Conservation (phyloP, 2,797 vertebrate genomes). For the Nannoperca obscura region DNA sequence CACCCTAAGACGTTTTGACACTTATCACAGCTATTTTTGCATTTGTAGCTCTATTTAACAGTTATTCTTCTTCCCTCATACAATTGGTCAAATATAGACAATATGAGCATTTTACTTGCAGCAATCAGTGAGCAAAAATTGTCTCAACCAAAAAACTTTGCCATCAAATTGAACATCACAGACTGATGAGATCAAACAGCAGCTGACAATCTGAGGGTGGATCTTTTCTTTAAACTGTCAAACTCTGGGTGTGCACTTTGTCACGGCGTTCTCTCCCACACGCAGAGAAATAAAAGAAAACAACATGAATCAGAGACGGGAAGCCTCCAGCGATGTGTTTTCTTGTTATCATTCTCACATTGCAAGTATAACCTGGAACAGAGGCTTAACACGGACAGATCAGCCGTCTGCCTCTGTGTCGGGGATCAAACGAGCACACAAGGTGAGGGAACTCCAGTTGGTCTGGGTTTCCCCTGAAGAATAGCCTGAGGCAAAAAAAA, state of each 20-base stretch:
- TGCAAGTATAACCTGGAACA: constrained; percentile 70
- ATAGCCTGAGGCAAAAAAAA: constrained; percentile 53
- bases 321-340: constrained; percentile 56
- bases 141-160: constrained; percentile 47
- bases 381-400: constrained; percentile 47
- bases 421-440: constrained; percentile 63
- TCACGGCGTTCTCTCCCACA: constrained; percentile 65
- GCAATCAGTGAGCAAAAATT: constrained; percentile 35
- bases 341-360: constrained; percentile 47
- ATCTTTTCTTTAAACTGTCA: constrained; percentile 77
- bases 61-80: constrained; percentile 51
- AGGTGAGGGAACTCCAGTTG: constrained; percentile 72
- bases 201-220: constrained; percentile 76
- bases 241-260: constrained; percentile 74
- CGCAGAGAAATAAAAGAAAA: constrained; percentile 53
- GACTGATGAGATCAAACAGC: constrained; percentile 67
- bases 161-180: constrained; percentile 64
- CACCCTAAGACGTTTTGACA: constrained; percentile 14
- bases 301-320: constrained; percentile 52
- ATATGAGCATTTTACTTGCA: constrained; percentile 31
- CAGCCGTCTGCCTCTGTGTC: constrained; percentile 20
- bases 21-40: constrained; percentile 4
- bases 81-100: constrained; percentile 56
- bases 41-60: background rate
- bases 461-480: constrained; percentile 61